A percentile compares a stretch with the other conserved stretches of the same genome.
Conservation (phyloP, 2,888 invertebrate genomes). For the Tiliacea aurago region DNA sequence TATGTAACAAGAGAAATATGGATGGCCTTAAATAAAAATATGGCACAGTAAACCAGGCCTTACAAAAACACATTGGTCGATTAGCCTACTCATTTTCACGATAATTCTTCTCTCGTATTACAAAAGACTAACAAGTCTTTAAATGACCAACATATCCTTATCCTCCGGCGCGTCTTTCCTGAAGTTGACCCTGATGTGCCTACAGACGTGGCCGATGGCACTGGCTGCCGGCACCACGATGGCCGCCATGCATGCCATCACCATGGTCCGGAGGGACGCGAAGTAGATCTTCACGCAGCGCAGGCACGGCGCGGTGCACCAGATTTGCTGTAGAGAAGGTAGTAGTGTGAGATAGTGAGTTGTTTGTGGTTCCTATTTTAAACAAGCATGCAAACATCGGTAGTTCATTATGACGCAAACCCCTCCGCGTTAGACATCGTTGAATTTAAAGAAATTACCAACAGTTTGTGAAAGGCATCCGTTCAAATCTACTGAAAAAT, state of each 20-base stretch:
- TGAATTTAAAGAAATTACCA: no score
- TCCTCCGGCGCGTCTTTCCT: slow-evolving; percentile 90
- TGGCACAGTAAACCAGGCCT: not conserved
- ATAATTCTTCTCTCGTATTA: no score
- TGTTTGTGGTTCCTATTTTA: not conserved
- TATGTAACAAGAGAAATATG: not conserved
- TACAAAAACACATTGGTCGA: not conserved
- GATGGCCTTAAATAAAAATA: not conserved
- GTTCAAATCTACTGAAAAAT: not conserved
- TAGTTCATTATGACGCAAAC: no score
- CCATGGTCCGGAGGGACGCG: slow-evolving; percentile 90
- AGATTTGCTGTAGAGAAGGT: slow-evolving; percentile 91
- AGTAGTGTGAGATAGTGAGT: not conserved
- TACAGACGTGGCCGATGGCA: slow-evolving; percentile 91
- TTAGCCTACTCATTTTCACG: not conserved
- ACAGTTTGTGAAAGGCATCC: no score
- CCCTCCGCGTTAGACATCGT: not conserved
- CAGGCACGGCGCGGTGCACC: slow-evolving; percentile 93
- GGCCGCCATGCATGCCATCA: slow-evolving; percentile 91
- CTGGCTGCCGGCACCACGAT: slow-evolving; percentile 92
- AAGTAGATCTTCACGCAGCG: slow-evolving; percentile 93
- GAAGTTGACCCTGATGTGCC: slow-evolving; percentile 90
- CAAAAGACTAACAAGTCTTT: slow-evolving; percentile 39
- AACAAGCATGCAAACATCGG: no score
- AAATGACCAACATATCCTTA: slow-evolving; percentile 81